phyloP scores from a whole-genome alignment of 2,113 vertebrate genomes.

The Malurus elegans region DNA sequence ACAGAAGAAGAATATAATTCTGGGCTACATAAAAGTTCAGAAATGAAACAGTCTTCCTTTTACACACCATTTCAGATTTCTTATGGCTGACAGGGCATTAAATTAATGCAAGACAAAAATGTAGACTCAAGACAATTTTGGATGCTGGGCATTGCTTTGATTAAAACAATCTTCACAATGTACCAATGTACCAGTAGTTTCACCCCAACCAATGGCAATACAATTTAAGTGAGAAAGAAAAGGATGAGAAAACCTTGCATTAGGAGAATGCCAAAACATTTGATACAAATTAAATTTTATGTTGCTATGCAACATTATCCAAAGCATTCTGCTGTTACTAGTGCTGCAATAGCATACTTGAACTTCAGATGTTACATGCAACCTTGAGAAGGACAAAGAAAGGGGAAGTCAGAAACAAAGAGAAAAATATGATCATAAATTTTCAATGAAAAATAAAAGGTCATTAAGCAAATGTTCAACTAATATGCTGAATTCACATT shows the following conservation, averaged over 20 bases:
- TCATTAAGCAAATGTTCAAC: not conserved
- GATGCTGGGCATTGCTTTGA: not conserved
- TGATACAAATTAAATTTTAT: conserved; percentile 35
- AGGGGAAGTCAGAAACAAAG: not conserved
- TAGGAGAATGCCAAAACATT: conserved; percentile 29
- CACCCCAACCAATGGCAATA: not conserved
- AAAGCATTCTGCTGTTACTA: conserved; percentile 15
- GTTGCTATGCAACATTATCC: conserved; percentile 45
- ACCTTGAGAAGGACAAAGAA: conserved; percentile 23
- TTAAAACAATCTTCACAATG: not conserved
- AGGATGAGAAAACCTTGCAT: not conserved
- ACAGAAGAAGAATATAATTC: not conserved
- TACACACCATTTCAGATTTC: not conserved
- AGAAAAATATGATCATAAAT: conserved; percentile 10
- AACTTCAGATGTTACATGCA: not conserved
- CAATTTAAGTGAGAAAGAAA: conserved; percentile 16
- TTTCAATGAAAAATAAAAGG: not conserved
- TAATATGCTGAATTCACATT: not conserved
- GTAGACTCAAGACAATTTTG: not conserved
- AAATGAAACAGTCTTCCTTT: not conserved
- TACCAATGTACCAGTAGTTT: not conserved
- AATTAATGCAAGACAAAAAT: not conserved
- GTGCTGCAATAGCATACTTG: not conserved
- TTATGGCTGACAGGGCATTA: not conserved
- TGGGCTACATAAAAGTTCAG: not conserved